A percentile compares a stretch with the other conserved stretches of the same genome.
Conservation (phyloP, 2,797 vertebrate species). For the Gobio occitaniae region DNA sequence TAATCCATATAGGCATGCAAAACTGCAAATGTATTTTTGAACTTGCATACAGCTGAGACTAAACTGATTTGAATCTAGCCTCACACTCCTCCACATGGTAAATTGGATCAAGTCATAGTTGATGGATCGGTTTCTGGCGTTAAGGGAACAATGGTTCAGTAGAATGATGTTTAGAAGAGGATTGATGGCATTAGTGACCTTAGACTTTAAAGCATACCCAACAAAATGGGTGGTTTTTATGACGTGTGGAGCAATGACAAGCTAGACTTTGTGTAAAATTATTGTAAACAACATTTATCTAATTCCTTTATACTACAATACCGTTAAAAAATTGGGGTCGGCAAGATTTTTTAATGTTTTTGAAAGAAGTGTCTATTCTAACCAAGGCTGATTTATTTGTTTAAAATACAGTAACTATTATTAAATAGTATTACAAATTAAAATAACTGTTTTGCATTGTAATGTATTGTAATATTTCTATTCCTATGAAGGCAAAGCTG, state of each 20-base stretch:
- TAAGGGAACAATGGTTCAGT: background rate
- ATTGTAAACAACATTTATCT: background rate
- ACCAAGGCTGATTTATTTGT: background rate
- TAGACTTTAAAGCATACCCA: background rate
- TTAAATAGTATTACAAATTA: background rate
- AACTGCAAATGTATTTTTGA: slow-evolving; percentile 2
- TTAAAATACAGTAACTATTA: no score
- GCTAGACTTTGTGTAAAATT: background rate
- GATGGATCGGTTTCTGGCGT: slow-evolving; percentile 8
- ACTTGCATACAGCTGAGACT: background rate
- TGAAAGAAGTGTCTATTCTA: background rate
- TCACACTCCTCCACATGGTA: slow-evolving; percentile 2
- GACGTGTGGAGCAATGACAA: background rate
- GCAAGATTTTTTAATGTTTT: background rate
- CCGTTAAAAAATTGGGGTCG: background rate
- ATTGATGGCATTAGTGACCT: slow-evolving; percentile 14
- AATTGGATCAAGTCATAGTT: slow-evolving; percentile 28
- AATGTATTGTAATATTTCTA: no score
- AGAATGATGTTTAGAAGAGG: background rate
- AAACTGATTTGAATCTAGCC: slow-evolving; percentile 29
- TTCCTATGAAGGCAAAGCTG: background rate
- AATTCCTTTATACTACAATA: background rate
- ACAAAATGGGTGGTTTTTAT: background rate
- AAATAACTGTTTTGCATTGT: background rate
- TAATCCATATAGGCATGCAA: background rate